Percentiles rank a stretch among this genome's conserved stretches.
phyloP scores from a whole-genome alignment of 2,797 vertebrate species.

The Sebastes baramenuke region DNA sequence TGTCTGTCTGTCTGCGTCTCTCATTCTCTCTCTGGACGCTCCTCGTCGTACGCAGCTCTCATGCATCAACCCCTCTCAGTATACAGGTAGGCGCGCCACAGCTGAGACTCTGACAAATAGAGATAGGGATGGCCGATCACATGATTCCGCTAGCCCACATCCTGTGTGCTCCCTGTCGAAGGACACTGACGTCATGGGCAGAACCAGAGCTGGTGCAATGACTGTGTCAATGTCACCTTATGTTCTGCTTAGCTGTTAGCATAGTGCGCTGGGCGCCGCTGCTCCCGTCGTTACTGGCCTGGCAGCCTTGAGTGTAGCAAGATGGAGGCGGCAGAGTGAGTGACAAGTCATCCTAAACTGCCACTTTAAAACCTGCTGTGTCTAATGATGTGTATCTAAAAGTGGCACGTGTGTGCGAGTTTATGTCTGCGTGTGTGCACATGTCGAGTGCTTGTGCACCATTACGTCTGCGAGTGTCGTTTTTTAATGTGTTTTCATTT shows the following conservation, averaged over 20 bases:
- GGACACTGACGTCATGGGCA: slow-evolving; percentile 74
- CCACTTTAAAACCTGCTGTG: slow-evolving; percentile 74
- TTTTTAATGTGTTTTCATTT: slow-evolving; percentile 82
- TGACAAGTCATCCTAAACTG: slow-evolving; percentile 74
- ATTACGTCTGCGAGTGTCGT: slow-evolving; percentile 67
- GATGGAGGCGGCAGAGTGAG: slow-evolving; percentile 68
- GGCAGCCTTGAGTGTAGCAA: slow-evolving; percentile 64
- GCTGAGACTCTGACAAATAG: slow-evolving; percentile 67
- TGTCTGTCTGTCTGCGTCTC: slow-evolving; percentile 1
- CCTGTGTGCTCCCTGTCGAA: slow-evolving; percentile 50
- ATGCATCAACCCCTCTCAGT: slow-evolving; percentile 52
- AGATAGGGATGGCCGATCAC: slow-evolving; percentile 68
- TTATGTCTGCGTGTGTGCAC: slow-evolving; percentile 6
- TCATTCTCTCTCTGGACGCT: slow-evolving; percentile 27
- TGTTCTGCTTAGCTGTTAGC: slow-evolving; percentile 79
- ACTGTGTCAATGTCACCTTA: slow-evolving; percentile 80
- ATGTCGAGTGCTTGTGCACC: slow-evolving; percentile 49
- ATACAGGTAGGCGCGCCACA: slow-evolving; percentile 53
- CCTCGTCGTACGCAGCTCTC: slow-evolving; percentile 37
- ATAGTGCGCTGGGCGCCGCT: slow-evolving; percentile 36
- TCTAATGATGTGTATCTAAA: slow-evolving; percentile 71
- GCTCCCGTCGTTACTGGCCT: slow-evolving; percentile 58
- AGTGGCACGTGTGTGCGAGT: slow-evolving; percentile 28
- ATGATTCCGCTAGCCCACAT: slow-evolving; percentile 60
- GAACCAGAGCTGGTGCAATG: slow-evolving; percentile 62